A percentile compares a stretch with the other conserved stretches of the same genome.
Evolutionary conservation across 2,888 invertebrate species (phyloP).

Genomic region (Agrilus mali): DNA sequence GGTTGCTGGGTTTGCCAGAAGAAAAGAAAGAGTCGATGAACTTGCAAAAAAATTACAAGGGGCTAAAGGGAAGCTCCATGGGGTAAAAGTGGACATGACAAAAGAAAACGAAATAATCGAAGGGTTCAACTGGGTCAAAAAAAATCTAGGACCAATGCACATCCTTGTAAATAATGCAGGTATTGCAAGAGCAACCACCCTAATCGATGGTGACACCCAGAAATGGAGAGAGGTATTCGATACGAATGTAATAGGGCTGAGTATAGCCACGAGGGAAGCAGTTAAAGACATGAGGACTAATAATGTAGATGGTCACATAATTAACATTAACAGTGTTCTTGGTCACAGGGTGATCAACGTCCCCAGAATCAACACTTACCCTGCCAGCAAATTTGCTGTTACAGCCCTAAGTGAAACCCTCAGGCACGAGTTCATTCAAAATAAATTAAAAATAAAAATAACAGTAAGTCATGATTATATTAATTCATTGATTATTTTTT

Average conservation of each 20-base stretch:
- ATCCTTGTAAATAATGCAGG: constrained; percentile 19
- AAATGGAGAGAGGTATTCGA: constrained; percentile 16
- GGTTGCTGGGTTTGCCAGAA: constrained; percentile 17
- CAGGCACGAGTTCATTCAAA: constrained; percentile 24
- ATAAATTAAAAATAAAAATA: constrained; percentile 23
- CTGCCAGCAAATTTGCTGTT: constrained; percentile 25
- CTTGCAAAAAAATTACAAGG: constrained; percentile 9
- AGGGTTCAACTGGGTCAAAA: constrained; percentile 13
- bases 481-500: no score
- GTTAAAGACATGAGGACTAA: constrained; percentile 14
- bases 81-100: constrained; percentile 14
- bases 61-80: constrained; percentile 11
- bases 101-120: constrained; percentile 14
- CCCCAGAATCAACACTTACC: constrained; percentile 19
- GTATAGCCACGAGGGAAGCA: constrained; percentile 19
- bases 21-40: constrained; percentile 14
- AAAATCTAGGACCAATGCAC: constrained; percentile 14
- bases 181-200: constrained; percentile 9
- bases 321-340: constrained; percentile 18
- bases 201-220: constrained; percentile 13
- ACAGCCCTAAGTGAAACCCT: constrained; percentile 27
- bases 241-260: constrained; percentile 18
- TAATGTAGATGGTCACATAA: constrained; percentile 15
- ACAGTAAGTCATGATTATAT: constrained; percentile 19
- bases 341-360: constrained; percentile 18